Percentiles rank a stretch among this genome's conserved stretches.
These are phyloP conservation scores for Galemys pyrenaicus DNA, from an alignment of 2,113 vertebrate genomes.

Conservation along the genomic window DNA sequence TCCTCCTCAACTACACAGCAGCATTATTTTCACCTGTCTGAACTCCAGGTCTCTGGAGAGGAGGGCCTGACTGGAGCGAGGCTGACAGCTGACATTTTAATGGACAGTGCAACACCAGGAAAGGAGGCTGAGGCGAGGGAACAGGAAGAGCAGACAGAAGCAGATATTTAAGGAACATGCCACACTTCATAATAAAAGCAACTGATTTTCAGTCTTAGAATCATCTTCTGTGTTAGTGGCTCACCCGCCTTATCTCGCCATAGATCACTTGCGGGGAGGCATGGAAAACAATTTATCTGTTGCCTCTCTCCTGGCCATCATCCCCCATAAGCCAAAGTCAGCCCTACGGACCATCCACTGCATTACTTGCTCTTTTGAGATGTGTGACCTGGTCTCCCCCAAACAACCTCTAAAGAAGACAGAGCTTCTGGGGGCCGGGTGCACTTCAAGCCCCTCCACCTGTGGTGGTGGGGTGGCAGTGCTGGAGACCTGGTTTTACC, in stretches of 20 bases:
- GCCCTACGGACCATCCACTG: neutral
- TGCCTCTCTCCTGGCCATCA: neutral
- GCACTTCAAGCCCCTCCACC: neutral
- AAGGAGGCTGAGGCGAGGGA: neutral
- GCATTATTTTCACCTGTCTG: neutral
- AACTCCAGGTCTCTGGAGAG: neutral
- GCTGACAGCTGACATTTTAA: neutral
- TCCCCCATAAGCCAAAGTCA: neutral
- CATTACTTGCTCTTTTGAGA: neutral
- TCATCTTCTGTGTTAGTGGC: neutral
- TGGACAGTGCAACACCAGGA: neutral
- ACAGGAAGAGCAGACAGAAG: neutral
- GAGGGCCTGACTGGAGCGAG: neutral
- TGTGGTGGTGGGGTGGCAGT: neutral
- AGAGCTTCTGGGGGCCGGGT: neutral
- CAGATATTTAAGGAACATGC: neutral
- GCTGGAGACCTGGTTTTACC: neutral
- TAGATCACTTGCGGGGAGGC: neutral
- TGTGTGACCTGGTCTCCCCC: neutral
- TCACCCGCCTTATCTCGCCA: neutral
- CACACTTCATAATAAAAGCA: neutral
- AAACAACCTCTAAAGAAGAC: neutral
- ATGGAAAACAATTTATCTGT: neutral
- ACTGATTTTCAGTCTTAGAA: neutral
- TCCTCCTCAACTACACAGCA: neutral